Conservation (phyloP, 2,888 invertebrate species). For the Thecocarcelia acutangulata region DNA sequence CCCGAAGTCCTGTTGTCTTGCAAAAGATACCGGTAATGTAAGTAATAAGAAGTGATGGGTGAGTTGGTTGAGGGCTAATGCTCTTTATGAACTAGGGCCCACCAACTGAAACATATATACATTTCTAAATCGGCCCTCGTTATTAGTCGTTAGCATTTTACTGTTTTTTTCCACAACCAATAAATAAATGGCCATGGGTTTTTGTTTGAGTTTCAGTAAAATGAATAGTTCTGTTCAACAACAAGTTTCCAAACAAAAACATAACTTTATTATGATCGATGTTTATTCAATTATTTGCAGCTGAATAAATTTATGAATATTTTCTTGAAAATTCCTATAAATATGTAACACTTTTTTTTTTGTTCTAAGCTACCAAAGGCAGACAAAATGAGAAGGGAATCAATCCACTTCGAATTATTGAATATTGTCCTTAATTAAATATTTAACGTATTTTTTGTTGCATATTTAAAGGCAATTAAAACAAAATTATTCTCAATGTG, state of each 20-base stretch:
- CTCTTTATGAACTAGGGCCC: too few species aligned
- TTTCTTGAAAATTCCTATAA: slow-evolving; percentile 7
- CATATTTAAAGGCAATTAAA: slow-evolving; percentile 21
- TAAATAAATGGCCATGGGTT: not conserved
- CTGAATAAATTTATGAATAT: slow-evolving; percentile 38
- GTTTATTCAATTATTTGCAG: slow-evolving; percentile 59
- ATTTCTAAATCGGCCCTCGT: not conserved
- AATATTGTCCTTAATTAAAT: slow-evolving; percentile 14
- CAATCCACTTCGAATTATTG: slow-evolving; percentile 4
- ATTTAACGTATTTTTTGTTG: not conserved
- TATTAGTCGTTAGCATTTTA: not conserved
- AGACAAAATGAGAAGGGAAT: not conserved
- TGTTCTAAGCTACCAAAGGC: not conserved
- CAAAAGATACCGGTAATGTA: too few species aligned
- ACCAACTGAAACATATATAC: not conserved
- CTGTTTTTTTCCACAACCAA: not conserved
- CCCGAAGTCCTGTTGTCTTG: too few species aligned
- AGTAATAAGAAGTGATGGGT: too few species aligned
- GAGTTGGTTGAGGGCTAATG: too few species aligned
- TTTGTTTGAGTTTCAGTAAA: slow-evolving; percentile 7
- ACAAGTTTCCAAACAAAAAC: slow-evolving; percentile 37
- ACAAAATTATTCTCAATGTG: not conserved
- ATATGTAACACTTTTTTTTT: not conserved
- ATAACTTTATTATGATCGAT: slow-evolving; percentile 35
- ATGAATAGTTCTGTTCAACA: not conserved